Percentiles rank a stretch among this genome's conserved stretches.
These are phyloP conservation scores for Microvelia longipes DNA, from an alignment of 1,140 invertebrate species.

Conservation along the genomic window DNA sequence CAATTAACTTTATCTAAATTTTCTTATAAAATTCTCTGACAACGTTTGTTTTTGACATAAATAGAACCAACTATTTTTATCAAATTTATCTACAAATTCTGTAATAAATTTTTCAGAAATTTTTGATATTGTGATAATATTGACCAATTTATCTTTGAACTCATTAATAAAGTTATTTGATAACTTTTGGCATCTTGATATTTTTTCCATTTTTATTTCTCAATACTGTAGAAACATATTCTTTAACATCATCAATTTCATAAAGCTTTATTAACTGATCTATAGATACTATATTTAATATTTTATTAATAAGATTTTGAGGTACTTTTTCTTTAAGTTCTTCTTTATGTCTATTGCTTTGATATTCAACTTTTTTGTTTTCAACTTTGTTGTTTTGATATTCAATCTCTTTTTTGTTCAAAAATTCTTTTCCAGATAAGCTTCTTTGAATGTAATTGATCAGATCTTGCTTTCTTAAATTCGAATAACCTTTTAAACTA, in stretches of 20 bases:
- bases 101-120: not conserved
- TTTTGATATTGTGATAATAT: not conserved
- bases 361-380: not conserved
- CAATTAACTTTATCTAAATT: not conserved
- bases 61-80: not conserved
- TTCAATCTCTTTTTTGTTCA: not conserved
- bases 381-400: not conserved
- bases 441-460: not conserved
- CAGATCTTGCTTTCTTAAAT: not conserved
- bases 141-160: not conserved
- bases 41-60: not conserved
- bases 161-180: not conserved
- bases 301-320: not conserved
- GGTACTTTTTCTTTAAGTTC: not conserved
- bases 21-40: not conserved
- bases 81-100: not conserved
- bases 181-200: not conserved
- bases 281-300: not conserved
- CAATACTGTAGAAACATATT: not conserved
- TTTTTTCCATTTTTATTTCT: not conserved
- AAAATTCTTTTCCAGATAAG: not conserved
- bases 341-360: not conserved
- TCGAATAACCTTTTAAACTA: not conserved
- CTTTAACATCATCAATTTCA: not conserved
- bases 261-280: not conserved